A percentile compares a stretch with the other conserved stretches of the same genome.
These are phyloP conservation scores for Galerucella pusilla DNA, from an alignment of 2,888 invertebrate genomes.

Conservation along the genomic window DNA sequence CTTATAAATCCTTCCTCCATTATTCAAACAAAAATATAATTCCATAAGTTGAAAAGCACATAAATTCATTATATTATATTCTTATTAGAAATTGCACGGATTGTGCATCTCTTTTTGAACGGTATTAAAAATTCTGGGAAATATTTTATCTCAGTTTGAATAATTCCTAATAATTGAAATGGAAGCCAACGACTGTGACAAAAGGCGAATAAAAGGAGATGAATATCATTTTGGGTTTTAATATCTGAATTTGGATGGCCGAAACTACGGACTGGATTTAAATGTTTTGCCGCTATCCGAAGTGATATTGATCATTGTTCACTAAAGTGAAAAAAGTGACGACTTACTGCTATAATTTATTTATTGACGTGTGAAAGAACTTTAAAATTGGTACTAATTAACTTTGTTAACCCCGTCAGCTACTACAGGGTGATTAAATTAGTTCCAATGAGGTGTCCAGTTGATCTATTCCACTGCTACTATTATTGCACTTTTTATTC, in stretches of 20 bases:
- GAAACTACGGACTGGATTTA: constrained; percentile 2
- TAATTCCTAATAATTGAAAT: constrained; percentile 34
- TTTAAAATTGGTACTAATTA: no score
- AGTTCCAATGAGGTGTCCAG: no score
- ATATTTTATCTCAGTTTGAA: constrained; percentile 34
- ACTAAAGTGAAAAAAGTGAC: not conserved
- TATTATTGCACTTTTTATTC: no score
- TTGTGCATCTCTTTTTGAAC: not conserved
- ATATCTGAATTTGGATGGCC: constrained; percentile 15
- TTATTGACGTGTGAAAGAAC: no score
- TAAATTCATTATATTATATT: not conserved
- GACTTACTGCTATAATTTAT: not conserved
- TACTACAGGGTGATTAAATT: no score
- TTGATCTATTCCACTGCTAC: no score
- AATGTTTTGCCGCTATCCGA: not conserved
- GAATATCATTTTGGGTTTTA: constrained; percentile 21
- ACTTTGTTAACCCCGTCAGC: no score
- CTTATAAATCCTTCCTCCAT: not conserved
- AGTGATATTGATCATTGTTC: constrained; percentile 1
- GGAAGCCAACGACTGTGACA: constrained; percentile 31
- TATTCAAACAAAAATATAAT: not conserved
- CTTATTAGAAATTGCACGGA: not conserved
- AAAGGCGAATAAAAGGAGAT: constrained; percentile 27
- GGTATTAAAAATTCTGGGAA: not conserved
- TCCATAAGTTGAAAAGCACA: not conserved